phyloP scores from a whole-genome alignment of 2,888 invertebrate species.

The Caenorhabditis plicata region DNA sequence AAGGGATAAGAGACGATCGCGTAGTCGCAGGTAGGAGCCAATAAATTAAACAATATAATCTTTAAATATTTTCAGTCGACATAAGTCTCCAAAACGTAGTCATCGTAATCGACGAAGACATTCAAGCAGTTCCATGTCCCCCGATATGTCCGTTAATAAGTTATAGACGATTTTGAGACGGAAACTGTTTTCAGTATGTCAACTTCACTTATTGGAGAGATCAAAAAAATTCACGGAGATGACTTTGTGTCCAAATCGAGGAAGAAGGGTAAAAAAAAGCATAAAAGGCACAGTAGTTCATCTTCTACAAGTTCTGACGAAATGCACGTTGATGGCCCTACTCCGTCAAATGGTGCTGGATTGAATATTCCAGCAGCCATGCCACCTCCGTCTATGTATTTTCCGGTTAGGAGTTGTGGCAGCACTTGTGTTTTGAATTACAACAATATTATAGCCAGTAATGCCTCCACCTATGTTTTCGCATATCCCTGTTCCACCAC shows the following conservation, averaged over 20 bases:
- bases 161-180: background rate
- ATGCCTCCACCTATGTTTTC: background rate
- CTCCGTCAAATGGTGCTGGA: conserved; percentile 13
- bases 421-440: background rate
- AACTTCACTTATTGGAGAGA: conserved; percentile 23
- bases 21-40: no score
- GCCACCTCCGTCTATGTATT: conserved; percentile 8
- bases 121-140: conserved; percentile 21
- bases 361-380: conserved; percentile 11
- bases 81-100: conserved; percentile 18
- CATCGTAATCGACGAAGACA: conserved; percentile 16
- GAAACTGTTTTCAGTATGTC: conserved; percentile 19
- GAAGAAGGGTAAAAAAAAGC: conserved; percentile 23
- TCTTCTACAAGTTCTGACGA: conserved; percentile 37
- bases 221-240: conserved; percentile 19
- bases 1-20: conserved; percentile 2
- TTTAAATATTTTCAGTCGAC: no score
- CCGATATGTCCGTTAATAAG: conserved; percentile 17
- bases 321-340: conserved; percentile 11
- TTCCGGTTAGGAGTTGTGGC: background rate
- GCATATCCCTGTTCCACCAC: background rate
- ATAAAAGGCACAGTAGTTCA: conserved; percentile 21
- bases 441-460: background rate
- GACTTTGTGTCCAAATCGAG: conserved; percentile 9
- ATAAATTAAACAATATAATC: no score